Evolutionary conservation across 2,888 invertebrate species (phyloP).

Genomic region (Luperina nickerlii): DNA sequence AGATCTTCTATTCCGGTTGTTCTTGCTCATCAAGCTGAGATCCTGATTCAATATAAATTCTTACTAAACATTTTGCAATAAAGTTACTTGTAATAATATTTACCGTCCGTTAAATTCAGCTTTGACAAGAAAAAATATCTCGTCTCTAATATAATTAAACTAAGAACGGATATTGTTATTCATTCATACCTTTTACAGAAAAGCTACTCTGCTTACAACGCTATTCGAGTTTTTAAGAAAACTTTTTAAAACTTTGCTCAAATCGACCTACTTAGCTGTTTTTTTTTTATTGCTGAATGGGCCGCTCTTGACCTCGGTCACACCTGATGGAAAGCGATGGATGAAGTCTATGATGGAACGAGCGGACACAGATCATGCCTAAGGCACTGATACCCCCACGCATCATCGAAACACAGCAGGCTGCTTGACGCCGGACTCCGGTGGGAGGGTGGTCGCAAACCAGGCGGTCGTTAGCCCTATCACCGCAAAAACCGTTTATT

Average conservation of each 20-base stretch:
- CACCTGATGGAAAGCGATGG: no score
- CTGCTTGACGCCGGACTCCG: no score
- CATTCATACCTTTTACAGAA: conserved; percentile 35
- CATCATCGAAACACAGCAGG: no score
- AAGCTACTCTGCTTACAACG: conserved; percentile 28
- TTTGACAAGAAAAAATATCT: conserved; percentile 15
- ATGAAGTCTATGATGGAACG: no score
- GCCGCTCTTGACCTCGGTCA: no score
- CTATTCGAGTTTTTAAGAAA: conserved; percentile 49
- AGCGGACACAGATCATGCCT: no score
- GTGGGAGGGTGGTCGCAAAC: no score
- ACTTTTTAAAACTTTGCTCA: conserved; percentile 42
- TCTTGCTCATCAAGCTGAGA: conserved; percentile 16
- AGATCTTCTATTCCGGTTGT: background rate
- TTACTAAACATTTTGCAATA: conserved; percentile 3
- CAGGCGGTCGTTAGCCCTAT: no score
- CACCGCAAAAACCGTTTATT: conserved; percentile 34
- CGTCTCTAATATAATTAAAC: conserved; percentile 41
- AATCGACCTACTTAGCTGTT: conserved; percentile 48
- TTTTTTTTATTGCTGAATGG: no score
- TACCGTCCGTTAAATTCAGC: background rate
- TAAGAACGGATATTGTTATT: conserved; percentile 46
- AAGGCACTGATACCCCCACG: no score
- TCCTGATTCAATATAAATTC: conserved; percentile 23
- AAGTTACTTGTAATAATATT: conserved; percentile 11